phyloP scores from a whole-genome alignment of 2,888 invertebrate genomes.

The Crossocerus cetratus region DNA sequence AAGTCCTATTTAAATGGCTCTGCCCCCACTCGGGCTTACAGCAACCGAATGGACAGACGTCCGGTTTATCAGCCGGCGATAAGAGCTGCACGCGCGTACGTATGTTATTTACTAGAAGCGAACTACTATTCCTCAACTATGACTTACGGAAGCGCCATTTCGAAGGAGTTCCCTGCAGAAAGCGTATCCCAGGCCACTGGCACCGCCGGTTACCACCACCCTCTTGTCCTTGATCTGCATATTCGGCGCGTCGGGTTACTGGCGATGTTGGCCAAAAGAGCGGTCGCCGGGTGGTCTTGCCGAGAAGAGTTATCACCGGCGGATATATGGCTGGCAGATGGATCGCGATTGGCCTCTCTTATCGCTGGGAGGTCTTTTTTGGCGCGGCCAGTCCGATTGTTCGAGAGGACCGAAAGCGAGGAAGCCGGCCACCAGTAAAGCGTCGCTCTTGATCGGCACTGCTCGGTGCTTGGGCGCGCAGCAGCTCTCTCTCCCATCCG shows the following conservation, averaged over 20 bases:
- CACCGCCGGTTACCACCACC: slow-evolving; percentile 69
- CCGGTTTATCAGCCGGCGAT: not conserved
- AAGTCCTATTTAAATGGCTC: too few relatives aligned
- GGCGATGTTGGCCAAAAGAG: too few relatives aligned
- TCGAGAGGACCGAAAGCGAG: not conserved
- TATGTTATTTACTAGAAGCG: not conserved
- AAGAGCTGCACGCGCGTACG: not conserved
- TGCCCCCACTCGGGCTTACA: too few relatives aligned
- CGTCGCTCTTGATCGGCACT: slow-evolving; percentile 19
- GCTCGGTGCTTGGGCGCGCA: slow-evolving; percentile 12
- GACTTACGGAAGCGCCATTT: slow-evolving; percentile 69
- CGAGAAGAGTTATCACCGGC: not conserved
- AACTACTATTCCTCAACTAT: not conserved
- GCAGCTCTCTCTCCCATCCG: too few relatives aligned
- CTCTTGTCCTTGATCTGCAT: slow-evolving; percentile 75
- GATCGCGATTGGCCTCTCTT: not conserved
- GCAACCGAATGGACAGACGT: not conserved
- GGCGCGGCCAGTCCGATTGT: too few relatives aligned
- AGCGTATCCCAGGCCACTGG: slow-evolving; percentile 65
- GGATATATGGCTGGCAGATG: not conserved
- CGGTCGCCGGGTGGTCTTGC: not conserved
- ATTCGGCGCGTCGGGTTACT: too few relatives aligned
- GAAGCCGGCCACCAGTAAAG: not conserved
- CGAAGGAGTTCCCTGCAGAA: slow-evolving; percentile 68
- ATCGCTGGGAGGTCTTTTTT: not conserved